A percentile compares a stretch with the other conserved stretches of the same genome.
These are phyloP conservation scores for Antrozous pallidus DNA, from an alignment of 2,797 vertebrate genomes.

Conservation along the genomic window DNA sequence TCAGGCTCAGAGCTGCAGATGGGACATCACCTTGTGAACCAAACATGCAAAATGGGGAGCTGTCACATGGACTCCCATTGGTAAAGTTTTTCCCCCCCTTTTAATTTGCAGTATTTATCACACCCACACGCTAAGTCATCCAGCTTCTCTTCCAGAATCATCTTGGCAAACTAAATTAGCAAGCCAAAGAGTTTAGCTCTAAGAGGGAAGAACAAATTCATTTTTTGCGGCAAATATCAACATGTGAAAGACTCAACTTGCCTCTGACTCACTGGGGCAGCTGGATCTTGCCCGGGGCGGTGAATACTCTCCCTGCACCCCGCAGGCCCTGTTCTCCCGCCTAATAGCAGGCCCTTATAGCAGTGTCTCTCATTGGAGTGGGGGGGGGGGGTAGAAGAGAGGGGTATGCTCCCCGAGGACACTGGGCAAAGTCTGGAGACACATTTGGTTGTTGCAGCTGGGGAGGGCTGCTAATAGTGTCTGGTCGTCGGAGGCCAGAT, in stretches of 20 bases:
- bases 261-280: background rate
- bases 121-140: slow-evolving; percentile 26
- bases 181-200: slow-evolving; percentile 32
- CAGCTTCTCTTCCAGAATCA: slow-evolving; percentile 55
- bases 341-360: background rate
- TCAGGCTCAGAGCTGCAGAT: background rate
- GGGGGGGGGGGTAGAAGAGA: no score
- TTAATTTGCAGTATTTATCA: slow-evolving; percentile 50
- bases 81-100: background rate
- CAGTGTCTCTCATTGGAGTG: background rate
- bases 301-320: background rate
- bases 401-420: no score
- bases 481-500: background rate
- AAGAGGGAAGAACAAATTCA: slow-evolving; percentile 15
- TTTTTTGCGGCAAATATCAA: slow-evolving; percentile 11
- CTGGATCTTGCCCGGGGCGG: background rate
- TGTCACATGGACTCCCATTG: background rate
- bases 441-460: background rate
- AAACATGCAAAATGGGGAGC: background rate
- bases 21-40: background rate
- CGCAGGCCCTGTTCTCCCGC: background rate
- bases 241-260: background rate
- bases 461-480: background rate
- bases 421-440: background rate
- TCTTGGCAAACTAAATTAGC: slow-evolving; percentile 57